These are phyloP conservation scores for Brienomyrus longianalis DNA, from an alignment of 2,113 vertebrate genomes.

Conservation along the genomic window DNA sequence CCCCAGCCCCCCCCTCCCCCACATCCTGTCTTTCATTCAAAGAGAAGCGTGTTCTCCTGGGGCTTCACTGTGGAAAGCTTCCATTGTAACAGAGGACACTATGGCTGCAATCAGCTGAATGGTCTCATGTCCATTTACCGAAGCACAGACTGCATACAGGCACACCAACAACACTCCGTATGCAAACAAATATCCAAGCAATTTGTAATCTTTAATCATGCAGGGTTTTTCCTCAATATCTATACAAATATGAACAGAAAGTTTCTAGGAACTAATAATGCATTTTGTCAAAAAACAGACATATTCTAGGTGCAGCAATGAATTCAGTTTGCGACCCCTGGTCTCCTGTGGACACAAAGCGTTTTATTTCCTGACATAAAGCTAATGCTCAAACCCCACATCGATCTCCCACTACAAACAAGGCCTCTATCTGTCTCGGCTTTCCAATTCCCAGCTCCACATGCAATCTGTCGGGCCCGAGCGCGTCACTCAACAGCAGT, in stretches of 20 bases:
- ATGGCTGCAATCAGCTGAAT: background rate
- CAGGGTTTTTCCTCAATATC: background rate
- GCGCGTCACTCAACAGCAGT: background rate
- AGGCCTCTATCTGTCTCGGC: background rate
- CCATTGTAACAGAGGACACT: background rate
- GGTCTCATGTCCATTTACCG: background rate
- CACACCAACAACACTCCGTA: background rate
- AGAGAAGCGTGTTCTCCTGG: background rate
- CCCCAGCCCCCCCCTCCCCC: background rate
- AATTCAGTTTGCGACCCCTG: background rate
- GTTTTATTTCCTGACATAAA: background rate
- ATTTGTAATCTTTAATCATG: background rate
- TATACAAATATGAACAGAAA: background rate
- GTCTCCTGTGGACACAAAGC: background rate
- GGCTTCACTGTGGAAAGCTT: background rate
- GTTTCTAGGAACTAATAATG: background rate
- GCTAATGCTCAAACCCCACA: background rate
- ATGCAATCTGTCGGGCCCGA: background rate
- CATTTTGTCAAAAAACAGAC: background rate
- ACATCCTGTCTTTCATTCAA: constrained; percentile 9
- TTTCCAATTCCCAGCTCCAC: background rate
- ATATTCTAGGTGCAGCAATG: background rate
- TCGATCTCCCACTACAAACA: background rate
- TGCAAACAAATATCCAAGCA: background rate
- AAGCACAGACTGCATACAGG: background rate